Evolutionary conservation across 2,888 invertebrate species (phyloP).

Genomic region (Meteorus colon): DNA sequence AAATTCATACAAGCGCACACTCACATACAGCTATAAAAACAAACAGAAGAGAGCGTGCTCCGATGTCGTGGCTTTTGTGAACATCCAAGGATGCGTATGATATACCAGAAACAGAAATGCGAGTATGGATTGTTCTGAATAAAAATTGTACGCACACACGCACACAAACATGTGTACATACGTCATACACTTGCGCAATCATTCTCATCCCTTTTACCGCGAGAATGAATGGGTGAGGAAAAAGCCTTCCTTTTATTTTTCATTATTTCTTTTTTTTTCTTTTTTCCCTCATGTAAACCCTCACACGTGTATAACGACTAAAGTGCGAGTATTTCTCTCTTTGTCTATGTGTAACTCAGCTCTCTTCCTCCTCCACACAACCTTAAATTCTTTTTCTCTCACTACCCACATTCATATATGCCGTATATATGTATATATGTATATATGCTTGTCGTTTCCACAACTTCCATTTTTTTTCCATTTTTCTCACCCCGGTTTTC

Average conservation of each 20-base stretch:
- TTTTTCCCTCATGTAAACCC: neutral
- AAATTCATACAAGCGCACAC: neutral
- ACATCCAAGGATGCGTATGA: slow-evolving; percentile 33
- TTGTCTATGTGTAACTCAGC: slow-evolving; percentile 24
- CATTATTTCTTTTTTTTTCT: neutral
- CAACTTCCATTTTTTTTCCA: slow-evolving; percentile 20
- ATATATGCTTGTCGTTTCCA: neutral
- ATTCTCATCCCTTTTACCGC: slow-evolving; percentile 24
- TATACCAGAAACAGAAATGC: slow-evolving; percentile 22
- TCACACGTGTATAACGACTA: slow-evolving; percentile 17
- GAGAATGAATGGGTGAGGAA: slow-evolving; percentile 11
- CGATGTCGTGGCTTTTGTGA: slow-evolving; percentile 27
- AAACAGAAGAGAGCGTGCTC: neutral
- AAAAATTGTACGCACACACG: slow-evolving; percentile 12
- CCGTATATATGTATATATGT: neutral
- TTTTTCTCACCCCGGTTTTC: slow-evolving; percentile 16
- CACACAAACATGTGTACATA: slow-evolving; percentile 10
- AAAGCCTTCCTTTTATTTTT: too few species aligned
- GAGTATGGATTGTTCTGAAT: slow-evolving; percentile 33
- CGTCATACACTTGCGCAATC: slow-evolving; percentile 17
- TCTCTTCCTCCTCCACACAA: slow-evolving; percentile 21
- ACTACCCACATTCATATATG: neutral
- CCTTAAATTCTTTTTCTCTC: slow-evolving; percentile 20
- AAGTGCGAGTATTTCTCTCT: slow-evolving; percentile 29
- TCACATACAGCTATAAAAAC: neutral